Evolutionary conservation across 2,888 invertebrate genomes (phyloP), one percentile per base, ranked within the genome.

Genomic region (Erpobdella octoculata): DNA sequence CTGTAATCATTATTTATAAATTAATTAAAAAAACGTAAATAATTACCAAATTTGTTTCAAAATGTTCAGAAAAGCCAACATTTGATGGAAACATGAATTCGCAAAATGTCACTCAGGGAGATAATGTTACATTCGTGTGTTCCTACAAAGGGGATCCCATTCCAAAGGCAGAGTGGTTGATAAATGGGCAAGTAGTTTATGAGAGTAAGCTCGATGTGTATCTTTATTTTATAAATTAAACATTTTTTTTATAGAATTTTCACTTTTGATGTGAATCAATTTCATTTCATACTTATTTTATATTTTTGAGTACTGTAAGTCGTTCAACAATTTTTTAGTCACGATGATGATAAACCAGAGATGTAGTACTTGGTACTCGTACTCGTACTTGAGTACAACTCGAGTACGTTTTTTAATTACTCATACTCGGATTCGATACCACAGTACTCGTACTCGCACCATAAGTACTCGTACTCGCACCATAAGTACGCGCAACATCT

Each of bases 71-170:
- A 28, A 25, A 36, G 8, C 66, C 66, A 15, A n/a, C 9, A 21
- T 18, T 66, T 66, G 18, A 12, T n/a, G 41, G 33, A 5, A 21
- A 41, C 18, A 15, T 66, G 31, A n/a, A 41, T 28, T 46, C 68
- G 18, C 38, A 68, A 18, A 68, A 33, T 12, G 46, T 33, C 31
- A 68, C 68, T 18, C 48, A 25, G 12, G 68, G 53, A 25, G 68
- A 68, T 5, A 46, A 35, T 46, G 68, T 41, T 25, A 41, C 35
- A 53, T 68, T 53, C 46, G 15, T 31, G 15, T 68, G 68, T 33
- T 12, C 31, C 18, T 46, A 21, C 35, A 25, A 9, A 33, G 68
- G 68, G 18, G 35, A 33, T 48, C 68, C 68, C 46, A 37, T 28
- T 15, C 68, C 68, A 31, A 53, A 8, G 12, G 21, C 53, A 1